Evolutionary conservation across 2,113 vertebrate genomes (phyloP).

Genomic region (Bagarius yarrelli): DNA sequence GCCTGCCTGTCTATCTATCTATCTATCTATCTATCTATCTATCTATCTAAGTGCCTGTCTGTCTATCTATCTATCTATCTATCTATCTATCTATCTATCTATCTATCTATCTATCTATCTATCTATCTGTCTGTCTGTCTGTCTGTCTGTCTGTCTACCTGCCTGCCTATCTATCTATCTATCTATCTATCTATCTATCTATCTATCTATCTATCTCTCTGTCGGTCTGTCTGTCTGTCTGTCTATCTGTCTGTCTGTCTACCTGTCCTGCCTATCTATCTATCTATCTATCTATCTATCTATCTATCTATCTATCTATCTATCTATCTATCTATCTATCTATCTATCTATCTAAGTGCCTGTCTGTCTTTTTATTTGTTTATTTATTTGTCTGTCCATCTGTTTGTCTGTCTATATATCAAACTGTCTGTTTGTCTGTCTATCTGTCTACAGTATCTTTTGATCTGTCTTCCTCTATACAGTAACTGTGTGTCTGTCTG

Average conservation of each 20-base stretch:
- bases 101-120: neutral
- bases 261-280: no score
- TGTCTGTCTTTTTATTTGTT: no score
- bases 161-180: rapidly evolving
- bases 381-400: no score
- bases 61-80: neutral
- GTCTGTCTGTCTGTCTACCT: neutral
- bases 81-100: neutral
- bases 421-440: neutral
- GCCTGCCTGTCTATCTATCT: rapidly evolving
- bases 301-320: neutral
- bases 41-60: no score
- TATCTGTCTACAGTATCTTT: no score
- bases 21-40: neutral
- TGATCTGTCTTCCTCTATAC: no score
- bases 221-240: neutral
- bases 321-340: no score
- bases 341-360: no score
- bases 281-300: neutral
- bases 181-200: neutral
- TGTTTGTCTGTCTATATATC: no score
- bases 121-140: neutral
- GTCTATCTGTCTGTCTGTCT: neutral
- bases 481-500: no score
- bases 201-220: neutral